These are phyloP conservation scores for Muscicapa striata DNA, from an alignment of 2,797 vertebrate species.

Conservation along the genomic window DNA sequence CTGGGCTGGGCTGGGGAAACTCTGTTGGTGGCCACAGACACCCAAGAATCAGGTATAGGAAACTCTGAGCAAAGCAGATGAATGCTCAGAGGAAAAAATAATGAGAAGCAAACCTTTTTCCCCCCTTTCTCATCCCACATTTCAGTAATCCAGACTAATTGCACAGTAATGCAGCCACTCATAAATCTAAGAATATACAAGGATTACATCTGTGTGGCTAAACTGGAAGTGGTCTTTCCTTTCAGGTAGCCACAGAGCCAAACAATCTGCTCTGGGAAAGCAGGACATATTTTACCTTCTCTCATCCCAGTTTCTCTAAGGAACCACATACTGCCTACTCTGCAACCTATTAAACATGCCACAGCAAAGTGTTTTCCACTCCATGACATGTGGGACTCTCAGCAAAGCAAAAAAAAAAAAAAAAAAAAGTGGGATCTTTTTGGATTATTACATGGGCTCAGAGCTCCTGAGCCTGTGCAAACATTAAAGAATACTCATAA, in stretches of 20 bases:
- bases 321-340: neutral
- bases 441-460: conserved; percentile 29
- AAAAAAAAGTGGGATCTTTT: neutral
- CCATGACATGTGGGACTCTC: conserved; percentile 29
- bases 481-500: conserved; percentile 65
- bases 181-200: conserved; percentile 62
- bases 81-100: neutral
- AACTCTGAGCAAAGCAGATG: conserved; percentile 63
- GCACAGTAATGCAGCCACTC: neutral
- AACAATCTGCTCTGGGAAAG: conserved; percentile 58
- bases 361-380: conserved; percentile 56
- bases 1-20: conserved; percentile 16
- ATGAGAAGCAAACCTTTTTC: neutral
- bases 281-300: conserved; percentile 61
- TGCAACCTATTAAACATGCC: conserved; percentile 38
- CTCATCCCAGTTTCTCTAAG: neutral
- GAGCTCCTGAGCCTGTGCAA: conserved; percentile 53
- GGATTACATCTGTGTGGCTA: conserved; percentile 30
- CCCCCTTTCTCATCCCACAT: neutral
- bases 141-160: conserved; percentile 45
- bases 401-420: neutral
- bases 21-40: conserved; percentile 78
- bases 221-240: conserved; percentile 58
- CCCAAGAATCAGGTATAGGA: conserved; percentile 70
- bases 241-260: conserved; percentile 60